Evolutionary conservation across 2,113 vertebrate species (phyloP), one percentile per base, ranked within the genome.

Genomic region (Caracal caracal): DNA sequence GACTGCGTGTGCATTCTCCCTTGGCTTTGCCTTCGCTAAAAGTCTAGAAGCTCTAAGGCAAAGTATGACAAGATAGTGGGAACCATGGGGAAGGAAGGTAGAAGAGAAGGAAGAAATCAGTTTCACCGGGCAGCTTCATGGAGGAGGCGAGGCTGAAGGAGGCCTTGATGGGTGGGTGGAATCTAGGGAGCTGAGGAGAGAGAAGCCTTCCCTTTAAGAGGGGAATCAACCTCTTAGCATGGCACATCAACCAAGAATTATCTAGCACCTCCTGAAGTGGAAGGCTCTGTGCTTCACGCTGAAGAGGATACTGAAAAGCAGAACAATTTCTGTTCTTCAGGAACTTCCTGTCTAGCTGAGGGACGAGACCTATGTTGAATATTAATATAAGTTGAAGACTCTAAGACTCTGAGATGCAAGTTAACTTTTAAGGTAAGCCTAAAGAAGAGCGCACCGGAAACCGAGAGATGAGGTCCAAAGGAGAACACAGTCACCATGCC

Each of bases 271-370:
- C 17, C 15, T 24, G 10, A 30, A 11, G 47, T 1, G 22, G n/a
- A 43, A 80, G 87, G 24, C 66, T 89, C 71, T 91, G 92, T 28
- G 13, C 22, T 63, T 35, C 43, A 26, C 13, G 22, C 71, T 12
- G 76, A 63, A 26, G 8, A 2, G 43, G 47, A 51, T 43, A 65
- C 66, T 6, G 7, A 80, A 73, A 71, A 70, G 22, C 49, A 9
- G 26, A 82, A 68, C 10, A 40, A 37, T 85, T 78, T 93, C 78
- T 95, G 10, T 90, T 97, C 85, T 88, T 47, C 0, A 71, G 43
- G 66, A 88, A 79, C 16, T 73, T 95, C 37, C 37, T 87, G 24
- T 94, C 35, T 91, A 51, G 59, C 75, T 73, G 91, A 85, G 65
- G 65, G 85, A 65, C 30, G 61, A 88, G 95, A 65, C 9, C 17